phyloP scores from a whole-genome alignment of 2,113 vertebrate genomes.

The Haemorhous mexicanus region DNA sequence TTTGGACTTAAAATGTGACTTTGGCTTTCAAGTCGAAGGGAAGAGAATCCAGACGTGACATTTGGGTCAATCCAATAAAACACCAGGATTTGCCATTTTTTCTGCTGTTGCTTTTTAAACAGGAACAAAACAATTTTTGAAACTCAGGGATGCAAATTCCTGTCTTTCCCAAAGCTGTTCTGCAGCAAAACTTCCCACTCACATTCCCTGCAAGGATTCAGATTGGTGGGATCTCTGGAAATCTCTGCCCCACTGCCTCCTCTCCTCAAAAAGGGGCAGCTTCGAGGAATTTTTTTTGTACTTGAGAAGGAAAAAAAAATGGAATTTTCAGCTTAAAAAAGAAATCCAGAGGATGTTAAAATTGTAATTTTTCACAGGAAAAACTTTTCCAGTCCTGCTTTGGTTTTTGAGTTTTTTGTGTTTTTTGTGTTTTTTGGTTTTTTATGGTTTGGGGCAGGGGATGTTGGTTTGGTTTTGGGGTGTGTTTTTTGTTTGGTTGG shows the following conservation, averaged over 20 bases:
- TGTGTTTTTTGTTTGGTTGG: no score
- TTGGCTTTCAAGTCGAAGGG: slow-evolving; percentile 8
- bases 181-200: background rate
- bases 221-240: background rate
- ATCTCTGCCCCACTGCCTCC: background rate
- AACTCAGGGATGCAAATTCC: background rate
- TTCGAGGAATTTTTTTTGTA: background rate
- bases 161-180: background rate
- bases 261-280: background rate
- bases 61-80: background rate
- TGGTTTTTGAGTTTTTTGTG: background rate
- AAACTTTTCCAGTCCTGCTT: background rate
- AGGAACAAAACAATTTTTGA: background rate
- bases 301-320: background rate
- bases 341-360: background rate
- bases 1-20: slow-evolving; percentile 20
- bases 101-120: background rate
- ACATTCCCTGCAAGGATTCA: background rate
- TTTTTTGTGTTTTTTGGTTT: background rate
- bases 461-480: no score
- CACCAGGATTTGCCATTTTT: background rate
- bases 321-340: background rate
- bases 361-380: rapidly evolving
- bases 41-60: background rate
- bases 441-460: no score